A percentile compares a stretch with the other conserved stretches of the same genome.
phyloP scores from a whole-genome alignment of 1,140 invertebrate species.

The Euwallacea fornicatus region DNA sequence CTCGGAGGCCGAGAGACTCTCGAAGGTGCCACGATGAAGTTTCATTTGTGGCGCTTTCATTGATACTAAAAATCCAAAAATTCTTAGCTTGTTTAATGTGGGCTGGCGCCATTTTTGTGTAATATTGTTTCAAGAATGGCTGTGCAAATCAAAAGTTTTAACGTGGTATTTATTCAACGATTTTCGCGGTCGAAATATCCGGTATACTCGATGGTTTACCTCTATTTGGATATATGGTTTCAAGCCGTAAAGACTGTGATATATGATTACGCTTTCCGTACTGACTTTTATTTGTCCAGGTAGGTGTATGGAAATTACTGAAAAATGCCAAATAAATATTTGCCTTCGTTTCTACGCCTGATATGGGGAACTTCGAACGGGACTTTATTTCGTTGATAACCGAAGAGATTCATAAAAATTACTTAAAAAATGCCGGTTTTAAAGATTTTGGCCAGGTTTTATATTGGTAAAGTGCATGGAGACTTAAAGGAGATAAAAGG shows the following conservation, averaged over 20 bases:
- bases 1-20: background rate
- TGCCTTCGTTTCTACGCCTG: no score
- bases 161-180: background rate
- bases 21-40: background rate
- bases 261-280: background rate
- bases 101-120: background rate
- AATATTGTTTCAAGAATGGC: background rate
- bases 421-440: no score
- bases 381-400: no score
- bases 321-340: slow-evolving; percentile 1
- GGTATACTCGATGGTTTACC: background rate
- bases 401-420: no score
- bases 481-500: no score
- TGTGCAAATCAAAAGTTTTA: background rate
- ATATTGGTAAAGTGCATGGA: no score
- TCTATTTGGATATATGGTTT: background rate
- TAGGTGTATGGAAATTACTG: slow-evolving; percentile 1
- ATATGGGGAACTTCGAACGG: no score
- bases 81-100: background rate
- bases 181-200: background rate
- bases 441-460: no score
- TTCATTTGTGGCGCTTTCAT: background rate
- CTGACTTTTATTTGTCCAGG: slow-evolving; percentile 1
- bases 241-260: background rate
- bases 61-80: background rate